A percentile compares a stretch with the other conserved stretches of the same genome.
Conservation (phyloP, 92 coral and sea anemone genomes). For the Porites lobata region DNA sequence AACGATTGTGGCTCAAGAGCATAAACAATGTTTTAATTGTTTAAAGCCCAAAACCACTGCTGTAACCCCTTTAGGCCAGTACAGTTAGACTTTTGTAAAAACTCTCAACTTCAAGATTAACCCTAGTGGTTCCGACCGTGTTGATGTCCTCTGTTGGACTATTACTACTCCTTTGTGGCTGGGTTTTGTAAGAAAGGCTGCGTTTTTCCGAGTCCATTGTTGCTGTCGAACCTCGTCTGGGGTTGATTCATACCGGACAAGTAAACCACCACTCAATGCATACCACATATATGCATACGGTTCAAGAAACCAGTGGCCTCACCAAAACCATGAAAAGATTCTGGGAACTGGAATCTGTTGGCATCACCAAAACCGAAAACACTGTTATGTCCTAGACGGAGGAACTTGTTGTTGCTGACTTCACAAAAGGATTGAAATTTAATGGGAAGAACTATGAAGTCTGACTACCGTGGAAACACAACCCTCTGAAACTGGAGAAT, state of each 20-base stretch:
- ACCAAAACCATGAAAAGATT: slow-evolving; percentile 41
- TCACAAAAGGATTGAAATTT: too few relatives aligned
- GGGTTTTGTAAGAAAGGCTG: slow-evolving; percentile 48
- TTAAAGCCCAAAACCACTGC: slow-evolving; percentile 29
- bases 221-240: slow-evolving; percentile 53
- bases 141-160: slow-evolving; percentile 65
- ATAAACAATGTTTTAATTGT: slow-evolving; percentile 34
- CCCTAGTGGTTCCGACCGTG: slow-evolving; percentile 42
- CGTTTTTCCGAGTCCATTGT: slow-evolving; percentile 1
- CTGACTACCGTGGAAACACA: slow-evolving; percentile 32
- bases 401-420: slow-evolving; percentile 5
- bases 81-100: slow-evolving; percentile 20
- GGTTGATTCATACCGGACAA: slow-evolving; percentile 62
- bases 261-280: slow-evolving; percentile 21
- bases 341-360: slow-evolving; percentile 72
- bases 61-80: slow-evolving; percentile 48
- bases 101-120: slow-evolving; percentile 40
- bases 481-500: slow-evolving; percentile 25
- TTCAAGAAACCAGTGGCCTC: slow-evolving; percentile 33
- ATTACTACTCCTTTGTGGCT: slow-evolving; percentile 45
- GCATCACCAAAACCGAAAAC: slow-evolving; percentile 32
- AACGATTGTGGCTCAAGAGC: slow-evolving; percentile 23
- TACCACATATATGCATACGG: slow-evolving; percentile 54
- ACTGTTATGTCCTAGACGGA: slow-evolving; percentile 23
- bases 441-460: slow-evolving; percentile 61